A percentile compares a stretch with the other conserved stretches of the same genome.
These are phyloP conservation scores for Brachynemurus nebulosus DNA, from an alignment of 2,888 invertebrate species.

Conservation along the genomic window DNA sequence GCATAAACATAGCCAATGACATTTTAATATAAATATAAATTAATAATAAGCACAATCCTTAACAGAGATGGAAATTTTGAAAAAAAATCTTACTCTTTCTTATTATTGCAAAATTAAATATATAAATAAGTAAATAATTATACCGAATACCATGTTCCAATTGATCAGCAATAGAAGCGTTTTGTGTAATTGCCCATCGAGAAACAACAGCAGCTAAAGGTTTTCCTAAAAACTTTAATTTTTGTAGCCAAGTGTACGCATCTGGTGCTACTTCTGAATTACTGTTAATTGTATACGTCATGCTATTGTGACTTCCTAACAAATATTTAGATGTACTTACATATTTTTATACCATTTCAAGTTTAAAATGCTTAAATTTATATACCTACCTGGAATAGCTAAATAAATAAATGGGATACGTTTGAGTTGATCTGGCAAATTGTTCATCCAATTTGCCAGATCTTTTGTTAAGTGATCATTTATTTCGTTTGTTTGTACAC, in stretches of 20 bases:
- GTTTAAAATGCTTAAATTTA: too few species aligned
- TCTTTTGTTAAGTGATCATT: too few species aligned
- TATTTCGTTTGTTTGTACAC: too few species aligned
- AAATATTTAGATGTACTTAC: background rate
- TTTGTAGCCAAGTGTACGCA: constrained; percentile 4
- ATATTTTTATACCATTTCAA: background rate
- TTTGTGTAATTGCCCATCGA: constrained; percentile 7
- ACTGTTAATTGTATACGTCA: constrained; percentile 5
- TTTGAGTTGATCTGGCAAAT: constrained; percentile 42
- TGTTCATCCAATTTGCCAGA: constrained; percentile 58
- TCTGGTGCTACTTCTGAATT: constrained; percentile 4
- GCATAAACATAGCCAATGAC: too few species aligned
- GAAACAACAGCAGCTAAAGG: background rate
- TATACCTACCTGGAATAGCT: constrained; percentile 56
- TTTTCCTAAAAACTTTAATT: background rate
- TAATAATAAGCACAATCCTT: too few species aligned
- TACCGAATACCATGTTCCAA: constrained; percentile 7
- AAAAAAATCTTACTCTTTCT: too few species aligned
- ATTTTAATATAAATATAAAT: too few species aligned
- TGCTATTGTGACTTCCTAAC: constrained; percentile 9
- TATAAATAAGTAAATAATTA: too few species aligned
- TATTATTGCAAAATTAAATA: too few species aligned
- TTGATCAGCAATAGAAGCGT: background rate
- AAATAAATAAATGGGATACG: constrained; percentile 51
- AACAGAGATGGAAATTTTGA: too few species aligned